phyloP scores from a whole-genome alignment of 2,113 vertebrate species.

The Labeo catla region DNA sequence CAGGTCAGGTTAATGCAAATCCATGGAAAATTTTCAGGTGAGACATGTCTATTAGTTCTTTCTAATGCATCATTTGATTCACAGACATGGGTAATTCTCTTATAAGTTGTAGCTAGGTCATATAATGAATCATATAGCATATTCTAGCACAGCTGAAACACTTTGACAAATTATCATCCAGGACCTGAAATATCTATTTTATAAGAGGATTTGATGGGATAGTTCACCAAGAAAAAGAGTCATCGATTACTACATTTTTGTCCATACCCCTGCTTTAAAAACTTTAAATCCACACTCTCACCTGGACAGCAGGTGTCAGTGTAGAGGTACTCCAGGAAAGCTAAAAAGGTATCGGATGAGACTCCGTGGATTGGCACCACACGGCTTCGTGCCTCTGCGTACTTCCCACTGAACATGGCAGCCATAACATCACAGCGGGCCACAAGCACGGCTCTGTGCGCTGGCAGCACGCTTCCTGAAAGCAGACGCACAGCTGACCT shows the following conservation, averaged over 20 bases:
- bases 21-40: neutral
- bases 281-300: slow-evolving; percentile 64
- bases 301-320: slow-evolving; percentile 96
- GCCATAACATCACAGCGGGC: slow-evolving; percentile 97
- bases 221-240: neutral
- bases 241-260: no score
- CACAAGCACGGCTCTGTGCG: slow-evolving; percentile 91
- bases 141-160: neutral
- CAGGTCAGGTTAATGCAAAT: no score
- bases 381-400: slow-evolving; percentile 88
- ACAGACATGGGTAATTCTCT: neutral
- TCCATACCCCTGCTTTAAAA: neutral
- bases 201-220: neutral
- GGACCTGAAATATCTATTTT: neutral
- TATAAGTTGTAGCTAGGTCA: neutral
- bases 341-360: slow-evolving; percentile 95
- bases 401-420: slow-evolving; percentile 97
- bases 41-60: neutral
- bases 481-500: slow-evolving; percentile 18
- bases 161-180: neutral
- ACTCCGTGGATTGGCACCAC: slow-evolving; percentile 93
- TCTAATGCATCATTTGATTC: neutral
- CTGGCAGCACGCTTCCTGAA: slow-evolving; percentile 86
- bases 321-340: slow-evolving; percentile 95
- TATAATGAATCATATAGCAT: neutral